Conservation (phyloP, 2,113 vertebrate species). For the Equus przewalskii region DNA sequence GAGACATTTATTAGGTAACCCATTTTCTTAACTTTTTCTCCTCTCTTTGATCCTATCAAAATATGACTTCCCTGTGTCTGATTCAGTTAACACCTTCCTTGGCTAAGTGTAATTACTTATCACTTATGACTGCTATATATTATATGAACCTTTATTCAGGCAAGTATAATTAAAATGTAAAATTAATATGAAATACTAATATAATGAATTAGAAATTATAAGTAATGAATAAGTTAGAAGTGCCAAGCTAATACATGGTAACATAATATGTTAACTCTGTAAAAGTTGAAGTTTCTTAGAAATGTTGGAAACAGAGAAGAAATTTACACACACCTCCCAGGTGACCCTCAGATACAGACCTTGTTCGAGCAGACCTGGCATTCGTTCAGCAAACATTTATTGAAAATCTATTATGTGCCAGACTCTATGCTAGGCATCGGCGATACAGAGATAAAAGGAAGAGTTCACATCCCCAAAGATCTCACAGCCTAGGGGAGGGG, state of each 20-base stretch:
- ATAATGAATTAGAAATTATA: constrained; percentile 24
- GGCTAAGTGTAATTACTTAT: constrained; percentile 7
- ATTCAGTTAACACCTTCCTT: constrained; percentile 28
- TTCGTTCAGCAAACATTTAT: constrained; percentile 8
- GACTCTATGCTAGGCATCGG: not conserved
- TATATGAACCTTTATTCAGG: not conserved
- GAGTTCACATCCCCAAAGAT: not conserved
- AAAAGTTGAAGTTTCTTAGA: constrained; percentile 52
- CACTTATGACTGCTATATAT: not conserved
- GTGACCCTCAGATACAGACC: not conserved
- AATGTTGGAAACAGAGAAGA: constrained; percentile 51
- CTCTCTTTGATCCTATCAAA: constrained; percentile 31
- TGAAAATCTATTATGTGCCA: not conserved
- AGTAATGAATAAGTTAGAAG: constrained; percentile 19
- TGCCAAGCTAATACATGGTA: not conserved
- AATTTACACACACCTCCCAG: not conserved
- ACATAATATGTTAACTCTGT: not conserved
- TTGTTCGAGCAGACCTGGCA: constrained; percentile 22
- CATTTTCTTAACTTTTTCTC: constrained; percentile 53
- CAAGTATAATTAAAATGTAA: constrained; percentile 30
- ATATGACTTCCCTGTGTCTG: constrained; percentile 3
- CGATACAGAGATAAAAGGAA: constrained; percentile 41
- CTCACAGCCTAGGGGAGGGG: not conserved
- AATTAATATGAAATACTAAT: constrained; percentile 15
- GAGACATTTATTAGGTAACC: not conserved